Conservation (phyloP, 2,113 vertebrate genomes). For the Pachyramphus minor region DNA sequence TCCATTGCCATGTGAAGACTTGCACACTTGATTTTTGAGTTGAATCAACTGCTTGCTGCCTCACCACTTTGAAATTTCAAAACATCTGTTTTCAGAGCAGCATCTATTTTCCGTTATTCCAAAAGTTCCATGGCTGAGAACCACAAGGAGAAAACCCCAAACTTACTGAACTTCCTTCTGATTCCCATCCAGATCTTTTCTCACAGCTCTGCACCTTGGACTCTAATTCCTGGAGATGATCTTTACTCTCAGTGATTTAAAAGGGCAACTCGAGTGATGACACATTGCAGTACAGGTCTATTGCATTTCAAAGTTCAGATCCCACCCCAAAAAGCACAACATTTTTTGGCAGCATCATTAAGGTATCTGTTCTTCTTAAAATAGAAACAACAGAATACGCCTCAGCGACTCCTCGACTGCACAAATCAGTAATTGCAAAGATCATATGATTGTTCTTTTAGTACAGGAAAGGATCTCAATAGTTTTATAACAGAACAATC, state of each 20-base stretch:
- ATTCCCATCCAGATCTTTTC: neutral
- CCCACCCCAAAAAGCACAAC: neutral
- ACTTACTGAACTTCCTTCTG: neutral
- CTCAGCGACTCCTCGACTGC: neutral
- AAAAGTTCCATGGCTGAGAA: neutral
- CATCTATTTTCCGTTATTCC: neutral
- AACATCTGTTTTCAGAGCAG: neutral
- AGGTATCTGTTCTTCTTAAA: neutral
- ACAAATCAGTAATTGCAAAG: conserved; percentile 27
- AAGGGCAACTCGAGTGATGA: neutral
- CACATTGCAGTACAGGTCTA: neutral
- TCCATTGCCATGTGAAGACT: conserved; percentile 7
- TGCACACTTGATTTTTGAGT: conserved; percentile 58
- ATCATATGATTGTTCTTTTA: conserved; percentile 15
- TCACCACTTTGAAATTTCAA: neutral
- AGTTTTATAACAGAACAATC: neutral
- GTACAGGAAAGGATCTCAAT: neutral
- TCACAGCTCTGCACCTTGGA: neutral
- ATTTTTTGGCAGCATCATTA: neutral
- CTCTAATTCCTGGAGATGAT: neutral
- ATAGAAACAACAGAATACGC: neutral
- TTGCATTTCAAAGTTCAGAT: neutral
- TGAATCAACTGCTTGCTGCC: conserved; percentile 33
- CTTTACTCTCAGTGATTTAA: neutral
- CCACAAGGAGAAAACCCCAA: neutral